phyloP scores from a whole-genome alignment of 2,888 invertebrate species.

The Lordiphosa fenestrarum region DNA sequence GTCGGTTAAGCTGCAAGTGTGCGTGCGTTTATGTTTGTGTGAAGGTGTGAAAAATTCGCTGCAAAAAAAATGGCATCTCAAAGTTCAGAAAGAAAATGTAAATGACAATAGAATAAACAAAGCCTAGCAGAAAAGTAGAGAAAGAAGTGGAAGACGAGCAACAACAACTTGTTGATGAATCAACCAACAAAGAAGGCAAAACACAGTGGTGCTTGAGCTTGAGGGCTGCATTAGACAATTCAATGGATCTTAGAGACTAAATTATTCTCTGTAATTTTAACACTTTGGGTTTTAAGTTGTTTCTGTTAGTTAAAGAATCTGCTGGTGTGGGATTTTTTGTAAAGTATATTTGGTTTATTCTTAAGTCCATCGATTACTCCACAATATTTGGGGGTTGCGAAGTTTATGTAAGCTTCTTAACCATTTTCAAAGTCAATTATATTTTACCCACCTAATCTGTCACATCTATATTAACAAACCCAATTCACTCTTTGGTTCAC shows the following conservation, averaged over 20 bases:
- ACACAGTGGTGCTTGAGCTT: conserved; percentile 23
- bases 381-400: too few relatives aligned
- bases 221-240: not conserved
- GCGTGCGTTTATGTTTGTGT: not conserved
- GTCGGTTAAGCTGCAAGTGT: conserved; percentile 13
- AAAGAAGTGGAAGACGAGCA: conserved; percentile 22
- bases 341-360: too few relatives aligned
- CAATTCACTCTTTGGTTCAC: not conserved
- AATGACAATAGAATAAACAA: conserved; percentile 45
- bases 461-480: not conserved
- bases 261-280: too few relatives aligned
- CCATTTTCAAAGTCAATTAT: too few relatives aligned
- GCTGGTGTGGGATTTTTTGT: too few relatives aligned
- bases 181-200: conserved; percentile 32
- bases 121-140: conserved; percentile 26
- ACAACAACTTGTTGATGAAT: conserved; percentile 60
- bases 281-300: too few relatives aligned
- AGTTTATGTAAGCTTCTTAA: too few relatives aligned
- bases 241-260: too few relatives aligned
- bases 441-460: too few relatives aligned
- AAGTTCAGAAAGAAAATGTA: conserved; percentile 36
- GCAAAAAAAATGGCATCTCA: conserved; percentile 30
- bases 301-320: too few relatives aligned
- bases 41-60: conserved; percentile 40
- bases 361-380: too few relatives aligned